These are phyloP conservation scores for Vanessa tameamea DNA, from an alignment of 1,140 invertebrate species.

Conservation along the genomic window DNA sequence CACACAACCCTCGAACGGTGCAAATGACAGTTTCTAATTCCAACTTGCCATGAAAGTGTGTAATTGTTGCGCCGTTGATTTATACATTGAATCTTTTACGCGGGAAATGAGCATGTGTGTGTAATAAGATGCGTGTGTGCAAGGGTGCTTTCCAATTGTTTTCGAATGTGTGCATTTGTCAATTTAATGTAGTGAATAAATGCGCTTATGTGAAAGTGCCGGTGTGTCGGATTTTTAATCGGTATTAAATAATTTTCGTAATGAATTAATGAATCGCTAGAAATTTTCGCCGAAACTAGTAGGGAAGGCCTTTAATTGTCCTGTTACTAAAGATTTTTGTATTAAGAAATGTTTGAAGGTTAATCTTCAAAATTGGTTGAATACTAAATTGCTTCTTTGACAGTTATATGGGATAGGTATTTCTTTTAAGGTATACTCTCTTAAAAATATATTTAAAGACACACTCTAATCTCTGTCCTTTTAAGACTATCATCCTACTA, in stretches of 20 bases:
- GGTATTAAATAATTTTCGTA: conserved; percentile 1
- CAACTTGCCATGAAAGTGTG: conserved; percentile 81
- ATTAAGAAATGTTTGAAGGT: no score
- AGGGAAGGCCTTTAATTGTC: not conserved
- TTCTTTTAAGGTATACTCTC: no score
- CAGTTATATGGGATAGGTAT: no score
- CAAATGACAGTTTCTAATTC: conserved; percentile 82
- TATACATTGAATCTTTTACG: conserved; percentile 71
- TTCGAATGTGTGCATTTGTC: conserved; percentile 55
- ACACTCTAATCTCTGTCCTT: no score
- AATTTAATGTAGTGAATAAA: conserved; percentile 46
- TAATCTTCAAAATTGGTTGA: no score
- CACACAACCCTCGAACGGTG: conserved; percentile 71
- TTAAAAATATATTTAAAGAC: no score
- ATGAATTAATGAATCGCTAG: not conserved
- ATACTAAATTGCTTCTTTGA: no score
- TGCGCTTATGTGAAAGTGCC: conserved; percentile 20
- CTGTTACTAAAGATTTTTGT: no score
- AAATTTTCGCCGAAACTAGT: not conserved
- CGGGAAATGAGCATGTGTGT: conserved; percentile 52
- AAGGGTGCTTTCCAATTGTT: conserved; percentile 42
- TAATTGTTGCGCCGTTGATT: conserved; percentile 79
- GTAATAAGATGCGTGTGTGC: conserved; percentile 44
- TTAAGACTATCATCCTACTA: no score
- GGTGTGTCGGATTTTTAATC: conserved; percentile 20